Evolutionary conservation across 2,797 vertebrate genomes (phyloP).

Genomic region (Bucorvus abyssinicus): DNA sequence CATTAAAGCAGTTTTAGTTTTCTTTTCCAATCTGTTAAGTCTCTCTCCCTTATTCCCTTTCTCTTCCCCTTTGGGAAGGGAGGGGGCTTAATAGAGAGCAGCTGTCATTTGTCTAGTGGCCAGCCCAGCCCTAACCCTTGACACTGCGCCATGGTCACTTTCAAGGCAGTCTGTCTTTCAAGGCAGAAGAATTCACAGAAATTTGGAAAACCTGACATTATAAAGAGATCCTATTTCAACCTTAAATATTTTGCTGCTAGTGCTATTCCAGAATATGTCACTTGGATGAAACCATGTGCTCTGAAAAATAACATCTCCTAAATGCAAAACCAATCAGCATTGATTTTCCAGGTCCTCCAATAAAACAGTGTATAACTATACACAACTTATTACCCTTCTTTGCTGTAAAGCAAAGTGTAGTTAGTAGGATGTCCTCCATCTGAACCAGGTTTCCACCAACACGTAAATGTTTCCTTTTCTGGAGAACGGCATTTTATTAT

Average conservation of each 20-base stretch:
- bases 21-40: no score
- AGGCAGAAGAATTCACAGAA: not conserved
- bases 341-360: not conserved
- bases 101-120: no score
- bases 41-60: no score
- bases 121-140: no score
- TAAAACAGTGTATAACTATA: not conserved
- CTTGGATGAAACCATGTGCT: not conserved
- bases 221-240: not conserved
- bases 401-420: conserved; percentile 85
- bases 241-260: not conserved
- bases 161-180: not conserved
- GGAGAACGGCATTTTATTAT: conserved; percentile 87
- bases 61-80: no score
- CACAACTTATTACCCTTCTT: conserved; percentile 83
- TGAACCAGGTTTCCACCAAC: conserved; percentile 90
- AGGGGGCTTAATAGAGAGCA: no score
- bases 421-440: conserved; percentile 84
- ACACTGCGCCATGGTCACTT: not conserved
- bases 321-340: not conserved
- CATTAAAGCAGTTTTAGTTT: no score
- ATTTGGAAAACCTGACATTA: not conserved
- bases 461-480: conserved; percentile 95
- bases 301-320: not conserved
- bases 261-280: not conserved